Base-by-base conservation (phyloP, 2,113 vertebrate species). In the Cettia cetti region DNA sequence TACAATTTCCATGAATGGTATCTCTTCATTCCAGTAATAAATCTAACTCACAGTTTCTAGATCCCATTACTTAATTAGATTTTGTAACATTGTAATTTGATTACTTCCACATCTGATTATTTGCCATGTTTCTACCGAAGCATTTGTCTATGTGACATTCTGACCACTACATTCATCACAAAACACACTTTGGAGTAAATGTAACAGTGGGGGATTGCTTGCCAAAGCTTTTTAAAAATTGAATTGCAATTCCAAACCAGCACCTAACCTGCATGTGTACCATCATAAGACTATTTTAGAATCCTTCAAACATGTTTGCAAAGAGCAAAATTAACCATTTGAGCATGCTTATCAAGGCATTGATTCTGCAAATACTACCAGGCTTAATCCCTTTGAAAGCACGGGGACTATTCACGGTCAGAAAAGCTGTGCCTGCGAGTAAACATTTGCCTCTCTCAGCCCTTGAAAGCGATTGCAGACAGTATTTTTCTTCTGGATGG, bases 351-450 rank as follows among this genome's bases (percentile, higher is more conserved):
- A 94, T 83, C 60, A 84, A 71, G 85, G 88, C 79, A 94, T 60
- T 70, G 90, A 86, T 95, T 90, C 90, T 71, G 82, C 64, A 88
- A 90, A 90, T 84, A 64, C 52, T 83, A 71, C 35, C 33, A 60
- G 44, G 64, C 88, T 64, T 83, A 95, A 81, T 78, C 76, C 56
- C 71, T 92, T 65, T 75, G 88, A 95, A 96, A 95, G 64, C 76
- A 89, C 5, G 6, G 85, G 80, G 52, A 71, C 82, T 93, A 86
- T 71, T 96, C 85, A 71, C 5, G 1, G 85, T 68, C 72, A 90
- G 91, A 72, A 95, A 95, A 95, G 82, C 94, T 75, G 82, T 72
- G 66, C 59, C 52, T 88, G 44, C 56, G 69, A 93, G 79, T 94
- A 93, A 96, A 86, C 72, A 31, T 78, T 68, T 75, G 80, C 56